Evolutionary conservation across 1,140 invertebrate species (phyloP).

Genomic region (Eupeodes corollae): DNA sequence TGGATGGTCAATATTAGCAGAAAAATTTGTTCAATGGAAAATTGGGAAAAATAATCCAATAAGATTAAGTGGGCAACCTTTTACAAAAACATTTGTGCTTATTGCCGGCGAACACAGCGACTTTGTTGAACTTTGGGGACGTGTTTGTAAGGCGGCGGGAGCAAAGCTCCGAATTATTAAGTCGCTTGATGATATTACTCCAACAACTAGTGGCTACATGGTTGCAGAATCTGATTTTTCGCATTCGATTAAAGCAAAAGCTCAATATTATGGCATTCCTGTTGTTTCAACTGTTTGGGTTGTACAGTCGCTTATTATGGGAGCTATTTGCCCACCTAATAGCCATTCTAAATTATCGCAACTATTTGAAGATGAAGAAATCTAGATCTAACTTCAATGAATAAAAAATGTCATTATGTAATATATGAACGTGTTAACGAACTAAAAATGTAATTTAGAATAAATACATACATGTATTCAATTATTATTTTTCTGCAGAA

Average conservation of each 20-base stretch:
- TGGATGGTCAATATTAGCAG: slow-evolving; percentile 43
- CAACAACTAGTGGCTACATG: slow-evolving; percentile 39
- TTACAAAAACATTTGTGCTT: slow-evolving; percentile 42
- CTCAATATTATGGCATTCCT: slow-evolving; percentile 41
- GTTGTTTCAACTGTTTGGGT: slow-evolving; percentile 48
- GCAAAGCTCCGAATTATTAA: slow-evolving; percentile 32
- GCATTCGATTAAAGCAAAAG: slow-evolving; percentile 42
- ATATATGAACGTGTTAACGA: no score
- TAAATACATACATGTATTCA: no score
- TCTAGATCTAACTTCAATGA: background rate
- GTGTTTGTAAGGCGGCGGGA: slow-evolving; percentile 46
- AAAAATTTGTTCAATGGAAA: slow-evolving; percentile 19
- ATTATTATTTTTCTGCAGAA: no score
- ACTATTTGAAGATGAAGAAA: background rate
- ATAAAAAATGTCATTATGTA: no score
- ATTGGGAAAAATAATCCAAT: no score
- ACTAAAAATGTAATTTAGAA: no score
- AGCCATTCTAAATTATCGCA: slow-evolving; percentile 14
- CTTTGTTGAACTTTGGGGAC: slow-evolving; percentile 45
- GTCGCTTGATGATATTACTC: slow-evolving; percentile 33
- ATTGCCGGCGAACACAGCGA: slow-evolving; percentile 38
- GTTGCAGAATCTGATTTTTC: slow-evolving; percentile 45
- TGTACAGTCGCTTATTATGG: slow-evolving; percentile 46
- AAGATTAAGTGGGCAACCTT: slow-evolving; percentile 20
- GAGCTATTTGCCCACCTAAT: slow-evolving; percentile 36